Conservation (phyloP, 2,797 vertebrate genomes). For the Coendou prehensilis region DNA sequence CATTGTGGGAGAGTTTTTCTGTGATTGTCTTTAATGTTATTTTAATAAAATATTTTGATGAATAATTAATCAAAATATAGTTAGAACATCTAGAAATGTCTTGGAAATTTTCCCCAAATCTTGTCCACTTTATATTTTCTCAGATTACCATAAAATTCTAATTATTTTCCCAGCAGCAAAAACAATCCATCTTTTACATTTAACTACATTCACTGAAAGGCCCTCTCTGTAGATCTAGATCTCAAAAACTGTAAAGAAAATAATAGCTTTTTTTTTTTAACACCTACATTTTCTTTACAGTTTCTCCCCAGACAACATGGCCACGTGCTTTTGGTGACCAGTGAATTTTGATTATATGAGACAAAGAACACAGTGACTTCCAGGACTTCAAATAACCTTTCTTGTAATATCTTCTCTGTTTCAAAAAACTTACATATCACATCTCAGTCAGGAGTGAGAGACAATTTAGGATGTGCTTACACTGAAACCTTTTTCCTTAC, state of each 20-base stretch:
- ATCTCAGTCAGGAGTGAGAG: not conserved
- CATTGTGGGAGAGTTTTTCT: not conserved
- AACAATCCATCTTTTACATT: not conserved
- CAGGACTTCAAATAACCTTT: not conserved
- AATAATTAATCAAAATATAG: conserved; percentile 1
- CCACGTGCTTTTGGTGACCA: not conserved
- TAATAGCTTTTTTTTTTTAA: not conserved
- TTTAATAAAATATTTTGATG: conserved; percentile 31
- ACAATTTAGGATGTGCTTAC: not conserved
- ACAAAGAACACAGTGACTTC: not conserved
- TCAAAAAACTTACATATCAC: not conserved
- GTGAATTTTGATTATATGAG: not conserved
- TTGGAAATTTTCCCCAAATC: not conserved
- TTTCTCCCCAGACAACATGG: not conserved
- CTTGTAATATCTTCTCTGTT: not conserved
- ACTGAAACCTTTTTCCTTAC: not conserved
- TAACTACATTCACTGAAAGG: not conserved
- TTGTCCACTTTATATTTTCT: not conserved
- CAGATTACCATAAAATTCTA: conserved; percentile 5
- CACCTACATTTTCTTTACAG: not conserved
- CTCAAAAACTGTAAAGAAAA: not conserved
- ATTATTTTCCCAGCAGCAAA: not conserved
- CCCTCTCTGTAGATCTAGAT: not conserved
- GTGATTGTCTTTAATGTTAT: not conserved
- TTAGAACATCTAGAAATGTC: not conserved